Conservation (phyloP, 1,140 invertebrate genomes). For the Cherax destructor region DNA sequence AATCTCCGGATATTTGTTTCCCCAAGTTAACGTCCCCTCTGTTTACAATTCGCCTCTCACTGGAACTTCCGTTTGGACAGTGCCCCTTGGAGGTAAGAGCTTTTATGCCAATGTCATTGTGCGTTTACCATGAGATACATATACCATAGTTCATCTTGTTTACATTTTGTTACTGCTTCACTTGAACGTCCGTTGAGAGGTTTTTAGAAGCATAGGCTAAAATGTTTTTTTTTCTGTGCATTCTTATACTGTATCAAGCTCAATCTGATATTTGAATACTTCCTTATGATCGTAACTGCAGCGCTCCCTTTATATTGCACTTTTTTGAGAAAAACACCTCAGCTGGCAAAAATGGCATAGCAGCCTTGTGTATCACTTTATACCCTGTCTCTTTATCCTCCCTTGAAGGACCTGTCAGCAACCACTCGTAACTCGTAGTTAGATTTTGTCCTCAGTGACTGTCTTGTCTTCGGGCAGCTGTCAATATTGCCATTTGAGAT, state of each 20-base stretch:
- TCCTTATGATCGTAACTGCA: constrained; percentile 49
- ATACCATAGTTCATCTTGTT: constrained; percentile 24
- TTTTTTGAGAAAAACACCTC: constrained; percentile 37
- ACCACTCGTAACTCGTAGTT: constrained; percentile 41
- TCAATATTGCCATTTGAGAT: constrained; percentile 54
- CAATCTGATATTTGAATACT: constrained; percentile 32
- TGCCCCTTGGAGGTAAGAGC: constrained; percentile 60
- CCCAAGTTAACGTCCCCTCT: constrained; percentile 58
- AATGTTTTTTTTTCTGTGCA: constrained; percentile 29
- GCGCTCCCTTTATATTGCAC: constrained; percentile 42
- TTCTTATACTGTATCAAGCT: constrained; percentile 23
- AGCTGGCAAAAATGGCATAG: constrained; percentile 59
- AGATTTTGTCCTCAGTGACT: constrained; percentile 7
- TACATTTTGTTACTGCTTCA: constrained; percentile 51
- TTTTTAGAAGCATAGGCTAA: constrained; percentile 45
- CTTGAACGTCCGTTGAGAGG: constrained; percentile 59
- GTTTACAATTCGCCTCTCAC: constrained; percentile 61
- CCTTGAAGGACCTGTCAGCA: constrained; percentile 46
- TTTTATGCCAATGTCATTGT: constrained; percentile 40
- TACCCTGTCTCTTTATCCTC: constrained; percentile 38
- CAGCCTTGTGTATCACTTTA: constrained; percentile 45
- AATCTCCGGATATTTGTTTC: constrained; percentile 22
- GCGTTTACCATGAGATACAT: constrained; percentile 52
- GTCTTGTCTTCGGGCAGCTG: constrained; percentile 48
- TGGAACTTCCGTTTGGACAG: constrained; percentile 59